These are phyloP conservation scores for Nysson spinosus DNA, from an alignment of 2,888 invertebrate genomes.

Conservation along the genomic window DNA sequence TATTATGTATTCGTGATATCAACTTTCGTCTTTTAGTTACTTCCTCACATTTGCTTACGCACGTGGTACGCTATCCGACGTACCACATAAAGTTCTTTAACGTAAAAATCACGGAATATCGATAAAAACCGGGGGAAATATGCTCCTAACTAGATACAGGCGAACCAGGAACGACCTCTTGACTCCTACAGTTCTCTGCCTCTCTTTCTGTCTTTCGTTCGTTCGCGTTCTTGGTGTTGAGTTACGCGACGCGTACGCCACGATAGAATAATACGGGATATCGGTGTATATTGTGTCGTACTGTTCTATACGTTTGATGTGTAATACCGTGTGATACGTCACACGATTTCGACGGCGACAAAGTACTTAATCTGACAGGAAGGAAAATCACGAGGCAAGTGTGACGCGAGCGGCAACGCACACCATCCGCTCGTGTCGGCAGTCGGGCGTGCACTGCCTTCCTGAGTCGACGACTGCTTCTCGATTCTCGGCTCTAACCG, in stretches of 20 bases:
- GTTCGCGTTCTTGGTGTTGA: background rate
- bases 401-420: constrained; percentile 62
- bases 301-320: constrained; percentile 3
- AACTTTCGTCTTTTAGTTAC: background rate
- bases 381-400: constrained; percentile 62
- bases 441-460: constrained; percentile 77
- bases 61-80: too few species aligned
- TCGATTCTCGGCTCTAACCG: constrained; percentile 60
- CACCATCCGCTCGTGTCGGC: constrained; percentile 76
- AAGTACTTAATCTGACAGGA: constrained; percentile 54
- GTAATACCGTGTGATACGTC: constrained; percentile 51
- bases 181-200: background rate
- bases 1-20: background rate
- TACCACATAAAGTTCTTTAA: too few species aligned
- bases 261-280: constrained; percentile 9
- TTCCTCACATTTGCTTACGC: constrained; percentile 7
- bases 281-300: constrained; percentile 15
- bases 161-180: constrained; percentile 3
- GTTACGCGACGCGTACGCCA: constrained; percentile 22
- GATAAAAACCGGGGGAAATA: background rate
- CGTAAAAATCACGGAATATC: too few species aligned
- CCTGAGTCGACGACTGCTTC: constrained; percentile 56
- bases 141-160: too few species aligned
- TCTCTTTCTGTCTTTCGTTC: background rate
- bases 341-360: constrained; percentile 52